Conservation (phyloP, 2,888 invertebrate species). For the Hypercompe scribonia region DNA sequence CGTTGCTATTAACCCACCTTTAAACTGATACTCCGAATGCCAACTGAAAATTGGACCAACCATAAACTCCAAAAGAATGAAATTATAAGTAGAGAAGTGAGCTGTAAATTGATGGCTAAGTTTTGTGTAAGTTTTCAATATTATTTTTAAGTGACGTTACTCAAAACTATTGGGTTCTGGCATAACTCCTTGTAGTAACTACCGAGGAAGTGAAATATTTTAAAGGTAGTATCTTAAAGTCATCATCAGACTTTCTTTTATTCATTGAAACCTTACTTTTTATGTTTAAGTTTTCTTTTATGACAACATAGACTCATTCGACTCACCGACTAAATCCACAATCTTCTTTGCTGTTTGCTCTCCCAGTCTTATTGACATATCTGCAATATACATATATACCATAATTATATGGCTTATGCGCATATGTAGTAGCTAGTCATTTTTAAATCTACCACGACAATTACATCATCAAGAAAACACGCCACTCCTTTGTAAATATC, state of each 20-base stretch:
- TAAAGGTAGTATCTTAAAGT: background rate
- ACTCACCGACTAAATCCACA: background rate
- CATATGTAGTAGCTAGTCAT: background rate
- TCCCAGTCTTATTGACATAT: background rate
- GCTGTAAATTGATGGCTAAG: background rate
- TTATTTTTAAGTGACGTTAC: background rate
- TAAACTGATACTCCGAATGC: conserved; percentile 13
- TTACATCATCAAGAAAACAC: no score
- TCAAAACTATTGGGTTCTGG: background rate
- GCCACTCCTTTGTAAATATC: no score
- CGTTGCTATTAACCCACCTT: conserved; percentile 25
- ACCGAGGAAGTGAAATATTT: no score
- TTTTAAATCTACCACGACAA: no score
- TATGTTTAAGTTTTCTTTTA: background rate
- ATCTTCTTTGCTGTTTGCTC: no score
- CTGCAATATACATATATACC: background rate
- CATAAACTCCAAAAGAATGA: conserved; percentile 11
- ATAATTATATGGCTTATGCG: background rate
- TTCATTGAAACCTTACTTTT: background rate
- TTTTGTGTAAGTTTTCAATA: background rate
- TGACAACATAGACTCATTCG: background rate
- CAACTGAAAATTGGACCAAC: conserved; percentile 25
- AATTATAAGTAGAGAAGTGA: background rate
- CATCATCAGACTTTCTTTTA: background rate
- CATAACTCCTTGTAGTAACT: no score